Base-by-base conservation (phyloP, 1,140 invertebrate genomes). In the Melanaphis sacchari region DNA sequence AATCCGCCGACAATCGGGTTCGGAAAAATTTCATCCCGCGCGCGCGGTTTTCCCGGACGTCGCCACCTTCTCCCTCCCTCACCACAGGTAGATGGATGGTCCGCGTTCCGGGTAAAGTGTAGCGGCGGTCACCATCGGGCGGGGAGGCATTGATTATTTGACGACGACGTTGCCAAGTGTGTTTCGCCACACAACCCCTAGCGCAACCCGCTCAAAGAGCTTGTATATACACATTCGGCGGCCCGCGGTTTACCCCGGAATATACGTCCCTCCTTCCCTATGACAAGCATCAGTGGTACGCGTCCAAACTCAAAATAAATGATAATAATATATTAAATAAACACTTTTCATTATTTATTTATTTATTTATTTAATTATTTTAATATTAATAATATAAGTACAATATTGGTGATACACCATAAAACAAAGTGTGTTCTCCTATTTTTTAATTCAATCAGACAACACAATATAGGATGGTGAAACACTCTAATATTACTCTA, bases 391-490 rank as follows among this genome's bases (percentile, higher is more conserved):
- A 85, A 93, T 93, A 93, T 93, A 93, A 93, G 91, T 93, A 93
- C 91, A 93, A 85, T 93, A 49, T 93, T 93, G 91, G 91, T 93
- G 91, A 93, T 93, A 93, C 91, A 93, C 91, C 91, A 93, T 93
- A 93, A 93, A 84, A 93, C 91, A 82, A 85, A 41, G 41, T 85
- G 81, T 84, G 76, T 85, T 93, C 81, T 85, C 81, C 1, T 66
- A 93, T 85, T 52, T 36, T 85, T 52, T 36, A 93, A 54, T 82
- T 52, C 26, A 84, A n/a, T 46, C n/a, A 54, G 43, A 84, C 18
- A 85, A 85, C 91, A 93, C 49, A 93, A 40, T 93, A 93, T 54
- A 93, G 76, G 91, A 93, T 85, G 91, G 76, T 85, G 91, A 52
- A 93, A 93, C 81, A 46, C 91, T 92, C 90, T 93, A 92, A 82